Evolutionary conservation across 2,888 invertebrate genomes (phyloP).

Genomic region (Oxytorus armatus): DNA sequence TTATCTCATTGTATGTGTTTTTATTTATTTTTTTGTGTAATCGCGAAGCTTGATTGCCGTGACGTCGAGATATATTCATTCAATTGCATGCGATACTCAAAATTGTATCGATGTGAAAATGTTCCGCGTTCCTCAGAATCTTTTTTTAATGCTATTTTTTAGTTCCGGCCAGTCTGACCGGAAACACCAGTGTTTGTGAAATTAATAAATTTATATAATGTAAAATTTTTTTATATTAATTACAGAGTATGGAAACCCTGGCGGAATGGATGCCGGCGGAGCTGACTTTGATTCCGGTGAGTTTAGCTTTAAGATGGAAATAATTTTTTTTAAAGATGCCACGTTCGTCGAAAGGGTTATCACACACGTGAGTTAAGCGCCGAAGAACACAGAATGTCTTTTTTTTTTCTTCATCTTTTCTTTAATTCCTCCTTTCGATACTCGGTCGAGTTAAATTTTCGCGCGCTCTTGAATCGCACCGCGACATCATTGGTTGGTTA

Average conservation of each 20-base stretch:
- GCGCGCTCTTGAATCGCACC: constrained; percentile 32
- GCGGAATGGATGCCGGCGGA: constrained; percentile 92
- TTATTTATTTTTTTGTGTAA: too few relatives aligned
- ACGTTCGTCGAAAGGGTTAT: constrained; percentile 15
- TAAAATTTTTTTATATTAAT: constrained; percentile 76
- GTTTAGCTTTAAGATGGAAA: too few relatives aligned
- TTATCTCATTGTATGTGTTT: too few relatives aligned
- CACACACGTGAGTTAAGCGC: neutral
- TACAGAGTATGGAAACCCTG: constrained; percentile 90
- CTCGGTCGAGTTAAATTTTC: constrained; percentile 43
- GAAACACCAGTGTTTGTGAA: neutral
- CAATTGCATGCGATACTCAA: too few relatives aligned
- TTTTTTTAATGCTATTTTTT: neutral
- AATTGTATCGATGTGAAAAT: too few relatives aligned
- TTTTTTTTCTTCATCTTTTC: neutral
- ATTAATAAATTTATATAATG: neutral
- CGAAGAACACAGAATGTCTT: neutral
- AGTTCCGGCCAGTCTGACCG: neutral
- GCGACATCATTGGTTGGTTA: constrained; percentile 34
- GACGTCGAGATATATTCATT: too few relatives aligned
- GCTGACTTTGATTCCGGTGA: constrained; percentile 93
- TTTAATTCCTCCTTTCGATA: neutral
- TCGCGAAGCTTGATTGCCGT: too few relatives aligned
- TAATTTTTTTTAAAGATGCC: constrained; percentile 2
- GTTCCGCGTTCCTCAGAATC: too few relatives aligned